phyloP scores from a whole-genome alignment of 2,113 vertebrate species.

The Psilopsiagon aymara region DNA sequence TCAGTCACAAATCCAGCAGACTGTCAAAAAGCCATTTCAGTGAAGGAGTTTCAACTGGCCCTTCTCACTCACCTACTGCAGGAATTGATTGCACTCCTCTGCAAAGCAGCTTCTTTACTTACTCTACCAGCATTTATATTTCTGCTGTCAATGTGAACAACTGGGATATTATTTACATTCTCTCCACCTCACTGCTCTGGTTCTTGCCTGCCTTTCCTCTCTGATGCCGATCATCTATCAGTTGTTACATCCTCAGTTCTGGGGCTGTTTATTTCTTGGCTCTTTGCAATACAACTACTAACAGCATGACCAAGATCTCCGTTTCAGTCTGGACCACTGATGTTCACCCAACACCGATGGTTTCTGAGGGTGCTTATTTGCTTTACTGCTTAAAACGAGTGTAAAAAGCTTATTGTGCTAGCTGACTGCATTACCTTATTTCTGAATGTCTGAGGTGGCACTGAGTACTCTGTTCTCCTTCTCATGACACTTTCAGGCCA shows the following conservation, averaged over 20 bases:
- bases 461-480: neutral
- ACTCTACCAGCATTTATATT: neutral
- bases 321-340: neutral
- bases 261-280: neutral
- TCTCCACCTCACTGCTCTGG: neutral
- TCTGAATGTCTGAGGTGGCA: neutral
- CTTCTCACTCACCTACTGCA: neutral
- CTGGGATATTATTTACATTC: neutral
- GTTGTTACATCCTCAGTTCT: neutral
- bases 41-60: neutral
- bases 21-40: constrained; percentile 7
- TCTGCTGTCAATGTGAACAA: neutral
- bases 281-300: neutral
- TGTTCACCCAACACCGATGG: neutral
- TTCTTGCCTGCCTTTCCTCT: neutral
- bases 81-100: neutral
- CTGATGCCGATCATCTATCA: neutral
- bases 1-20: neutral
- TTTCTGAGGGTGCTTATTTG: neutral
- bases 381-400: neutral
- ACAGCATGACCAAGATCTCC: neutral
- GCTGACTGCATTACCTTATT: neutral
- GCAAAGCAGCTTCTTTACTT: neutral
- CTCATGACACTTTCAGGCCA: neutral
- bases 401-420: neutral